phyloP scores from a whole-genome alignment of 2,888 invertebrate species.

The Escarpia spicata region DNA sequence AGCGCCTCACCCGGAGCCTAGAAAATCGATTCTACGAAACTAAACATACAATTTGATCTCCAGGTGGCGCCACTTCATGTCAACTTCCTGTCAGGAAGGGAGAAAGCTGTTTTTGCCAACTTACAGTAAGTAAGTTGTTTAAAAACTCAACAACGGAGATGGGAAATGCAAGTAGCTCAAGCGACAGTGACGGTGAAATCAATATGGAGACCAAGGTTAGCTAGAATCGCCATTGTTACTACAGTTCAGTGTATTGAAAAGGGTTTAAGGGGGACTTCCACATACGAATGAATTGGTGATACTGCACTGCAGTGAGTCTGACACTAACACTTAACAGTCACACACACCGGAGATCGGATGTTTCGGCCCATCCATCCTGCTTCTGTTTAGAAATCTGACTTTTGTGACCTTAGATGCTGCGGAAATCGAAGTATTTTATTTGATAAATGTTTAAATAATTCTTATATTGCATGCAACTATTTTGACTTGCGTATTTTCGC shows the following conservation, averaged over 20 bases:
- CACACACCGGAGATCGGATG: background rate
- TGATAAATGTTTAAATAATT: too few relatives aligned
- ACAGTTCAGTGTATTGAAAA: background rate
- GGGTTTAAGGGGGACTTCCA: background rate
- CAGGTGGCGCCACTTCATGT: background rate
- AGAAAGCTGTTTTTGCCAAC: background rate
- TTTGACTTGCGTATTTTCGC: too few relatives aligned
- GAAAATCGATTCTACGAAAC: background rate
- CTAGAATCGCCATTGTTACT: background rate
- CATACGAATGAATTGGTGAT: background rate
- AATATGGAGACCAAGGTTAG: slow-evolving; percentile 45
- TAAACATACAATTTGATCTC: background rate
- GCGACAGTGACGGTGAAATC: slow-evolving; percentile 53
- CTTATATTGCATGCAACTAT: too few relatives aligned
- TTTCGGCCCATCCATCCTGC: too few relatives aligned
- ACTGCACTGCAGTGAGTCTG: too few relatives aligned
- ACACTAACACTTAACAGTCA: background rate
- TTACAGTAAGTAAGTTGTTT: background rate
- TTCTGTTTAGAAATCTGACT: too few relatives aligned
- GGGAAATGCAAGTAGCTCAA: slow-evolving; percentile 44
- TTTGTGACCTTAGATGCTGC: too few relatives aligned
- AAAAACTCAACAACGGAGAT: slow-evolving; percentile 22
- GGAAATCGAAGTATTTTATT: too few relatives aligned
- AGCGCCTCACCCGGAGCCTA: too few relatives aligned
- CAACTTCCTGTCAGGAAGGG: background rate